Conservation (phyloP, 1,140 invertebrate genomes). For the Drosophila pectinifera region DNA sequence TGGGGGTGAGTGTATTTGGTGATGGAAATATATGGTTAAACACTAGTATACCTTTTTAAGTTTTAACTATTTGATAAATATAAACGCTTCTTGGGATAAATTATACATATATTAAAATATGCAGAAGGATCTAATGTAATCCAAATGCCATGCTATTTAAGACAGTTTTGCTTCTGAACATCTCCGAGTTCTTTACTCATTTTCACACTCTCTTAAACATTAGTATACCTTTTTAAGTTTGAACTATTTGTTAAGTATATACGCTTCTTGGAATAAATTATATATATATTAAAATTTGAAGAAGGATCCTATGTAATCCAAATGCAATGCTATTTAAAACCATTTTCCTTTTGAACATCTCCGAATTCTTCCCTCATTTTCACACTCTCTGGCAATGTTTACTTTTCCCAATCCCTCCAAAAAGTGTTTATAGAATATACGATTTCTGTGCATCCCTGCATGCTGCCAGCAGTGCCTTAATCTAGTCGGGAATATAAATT, state of each 20-base stretch:
- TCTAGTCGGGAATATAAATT: constrained; percentile 52
- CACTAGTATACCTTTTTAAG: too few species aligned
- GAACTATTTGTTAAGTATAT: background rate
- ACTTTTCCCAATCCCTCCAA: background rate
- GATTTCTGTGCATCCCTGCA: constrained; percentile 37
- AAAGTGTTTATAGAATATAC: constrained; percentile 46
- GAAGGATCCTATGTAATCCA: too few species aligned
- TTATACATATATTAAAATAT: background rate
- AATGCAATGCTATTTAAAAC: background rate
- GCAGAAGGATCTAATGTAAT: too few species aligned
- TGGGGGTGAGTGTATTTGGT: too few species aligned
- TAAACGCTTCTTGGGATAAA: too few species aligned
- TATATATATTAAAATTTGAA: background rate
- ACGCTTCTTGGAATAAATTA: too few species aligned
- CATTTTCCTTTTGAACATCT: background rate
- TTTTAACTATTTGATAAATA: background rate
- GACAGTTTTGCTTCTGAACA: too few species aligned
- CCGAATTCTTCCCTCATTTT: background rate
- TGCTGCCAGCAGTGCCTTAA: constrained; percentile 47
- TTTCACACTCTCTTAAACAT: too few species aligned
- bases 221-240: background rate
- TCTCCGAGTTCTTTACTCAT: too few species aligned
- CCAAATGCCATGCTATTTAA: background rate
- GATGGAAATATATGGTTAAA: background rate
- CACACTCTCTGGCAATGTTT: constrained; percentile 8